Percentiles rank a stretch among this genome's conserved stretches.
Conservation (phyloP, 2,888 invertebrate genomes). For the Argyresthia albistria region DNA sequence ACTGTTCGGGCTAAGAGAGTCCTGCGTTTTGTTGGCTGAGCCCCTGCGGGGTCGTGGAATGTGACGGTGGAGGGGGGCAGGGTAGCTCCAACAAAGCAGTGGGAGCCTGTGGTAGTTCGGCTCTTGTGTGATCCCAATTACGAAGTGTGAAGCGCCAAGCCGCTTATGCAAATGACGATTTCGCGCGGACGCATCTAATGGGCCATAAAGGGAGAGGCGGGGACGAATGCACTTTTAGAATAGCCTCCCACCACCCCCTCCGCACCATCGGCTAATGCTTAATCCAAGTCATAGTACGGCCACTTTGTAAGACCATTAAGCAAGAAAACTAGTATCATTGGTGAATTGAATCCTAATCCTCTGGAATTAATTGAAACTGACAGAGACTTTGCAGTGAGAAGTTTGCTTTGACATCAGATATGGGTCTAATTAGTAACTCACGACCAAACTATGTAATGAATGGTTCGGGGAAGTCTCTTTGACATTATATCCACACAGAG, state of each 20-base stretch:
- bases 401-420: no score
- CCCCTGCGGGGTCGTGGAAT: conserved; percentile 16
- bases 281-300: conserved; percentile 6
- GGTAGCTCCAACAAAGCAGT: conserved; percentile 37
- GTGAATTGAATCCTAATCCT: neutral
- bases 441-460: no score
- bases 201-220: conserved; percentile 37
- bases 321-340: neutral
- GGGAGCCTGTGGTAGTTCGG: conserved; percentile 10
- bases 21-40: neutral
- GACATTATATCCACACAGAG: no score
- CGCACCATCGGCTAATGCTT: neutral
- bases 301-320: conserved; percentile 1
- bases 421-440: no score
- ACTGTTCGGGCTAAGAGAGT: neutral
- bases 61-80: conserved; percentile 17
- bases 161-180: conserved; percentile 71
- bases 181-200: conserved; percentile 68
- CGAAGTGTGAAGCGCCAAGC: conserved; percentile 64
- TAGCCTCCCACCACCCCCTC: conserved; percentile 5
- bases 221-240: conserved; percentile 54
- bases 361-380: neutral
- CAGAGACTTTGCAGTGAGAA: neutral
- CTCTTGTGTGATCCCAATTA: conserved; percentile 63
- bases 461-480: no score